A percentile compares a stretch with the other conserved stretches of the same genome.
phyloP scores from a whole-genome alignment of 2,888 invertebrate genomes.

The Agelastica alni region DNA sequence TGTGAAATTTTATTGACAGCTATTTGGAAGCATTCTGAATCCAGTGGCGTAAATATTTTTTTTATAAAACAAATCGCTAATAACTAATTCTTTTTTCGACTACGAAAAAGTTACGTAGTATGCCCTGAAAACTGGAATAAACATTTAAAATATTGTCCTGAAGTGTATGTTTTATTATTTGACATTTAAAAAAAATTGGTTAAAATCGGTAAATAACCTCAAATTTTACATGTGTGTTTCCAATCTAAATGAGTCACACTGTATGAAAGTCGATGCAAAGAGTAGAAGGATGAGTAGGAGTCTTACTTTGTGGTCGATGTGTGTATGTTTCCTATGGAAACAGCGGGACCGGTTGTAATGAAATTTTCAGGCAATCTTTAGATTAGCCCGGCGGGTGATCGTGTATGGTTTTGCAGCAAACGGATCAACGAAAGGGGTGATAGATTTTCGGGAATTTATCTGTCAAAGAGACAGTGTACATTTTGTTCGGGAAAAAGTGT shows the following conservation, averaged over 20 bases:
- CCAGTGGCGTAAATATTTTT: constrained; percentile 1
- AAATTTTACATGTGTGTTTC: constrained; percentile 7
- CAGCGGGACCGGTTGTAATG: no score
- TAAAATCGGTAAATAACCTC: constrained; percentile 1
- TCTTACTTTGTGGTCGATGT: no score
- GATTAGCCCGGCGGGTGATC: no score
- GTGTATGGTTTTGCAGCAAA: constrained; percentile 28
- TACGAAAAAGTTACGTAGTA: constrained; percentile 3
- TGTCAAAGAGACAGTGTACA: no score
- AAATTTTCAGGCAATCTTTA: no score
- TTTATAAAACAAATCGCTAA: not conserved
- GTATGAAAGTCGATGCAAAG: no score
- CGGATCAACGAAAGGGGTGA: no score
- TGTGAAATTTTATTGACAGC: not conserved
- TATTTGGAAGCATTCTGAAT: constrained; percentile 5
- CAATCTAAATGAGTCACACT: constrained; percentile 10
- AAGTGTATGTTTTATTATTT: constrained; percentile 1
- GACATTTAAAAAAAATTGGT: constrained; percentile 3
- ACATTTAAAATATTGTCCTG: constrained; percentile 1
- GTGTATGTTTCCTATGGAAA: no score
- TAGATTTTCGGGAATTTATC: no score
- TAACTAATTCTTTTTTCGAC: constrained; percentile 3
- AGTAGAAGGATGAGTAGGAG: no score
- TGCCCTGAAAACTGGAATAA: constrained; percentile 6
- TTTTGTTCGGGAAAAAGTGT: no score